Evolutionary conservation across 2,797 vertebrate genomes (phyloP).

Genomic region (Borostomias antarcticus): DNA sequence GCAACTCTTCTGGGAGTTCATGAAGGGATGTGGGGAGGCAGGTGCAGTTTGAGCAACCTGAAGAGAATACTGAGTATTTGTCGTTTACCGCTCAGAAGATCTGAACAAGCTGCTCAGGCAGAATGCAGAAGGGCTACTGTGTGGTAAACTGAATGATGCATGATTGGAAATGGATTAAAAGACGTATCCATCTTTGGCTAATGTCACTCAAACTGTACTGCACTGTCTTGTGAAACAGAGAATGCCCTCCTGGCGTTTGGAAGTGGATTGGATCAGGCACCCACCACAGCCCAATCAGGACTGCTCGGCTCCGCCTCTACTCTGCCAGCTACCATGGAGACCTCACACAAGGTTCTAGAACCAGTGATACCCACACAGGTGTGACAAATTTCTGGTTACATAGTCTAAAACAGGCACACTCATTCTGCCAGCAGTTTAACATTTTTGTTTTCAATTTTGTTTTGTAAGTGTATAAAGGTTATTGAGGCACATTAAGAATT

Average conservation of each 20-base stretch:
- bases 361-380: conserved; percentile 88
- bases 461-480: too few relatives aligned
- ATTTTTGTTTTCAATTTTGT: too few relatives aligned
- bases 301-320: conserved; percentile 66
- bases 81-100: conserved; percentile 33
- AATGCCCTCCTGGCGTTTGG: conserved; percentile 89
- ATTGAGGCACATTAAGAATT: neutral
- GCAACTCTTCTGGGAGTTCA: conserved; percentile 73
- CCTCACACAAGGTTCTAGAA: conserved; percentile 74
- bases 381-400: conserved; percentile 23
- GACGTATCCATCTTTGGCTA: too few relatives aligned
- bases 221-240: conserved; percentile 69
- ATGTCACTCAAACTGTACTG: conserved; percentile 17
- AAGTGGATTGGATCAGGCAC: conserved; percentile 77
- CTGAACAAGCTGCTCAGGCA: conserved; percentile 23
- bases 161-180: conserved; percentile 12
- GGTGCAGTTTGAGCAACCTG: conserved; percentile 71
- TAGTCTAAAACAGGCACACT: neutral
- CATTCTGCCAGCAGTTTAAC: too few relatives aligned
- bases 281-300: conserved; percentile 67
- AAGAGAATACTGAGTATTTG: conserved; percentile 76
- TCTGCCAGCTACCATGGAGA: conserved; percentile 67
- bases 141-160: conserved; percentile 31
- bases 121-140: conserved; percentile 34
- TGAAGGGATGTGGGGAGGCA: conserved; percentile 76